These are phyloP conservation scores for Danio kyathit DNA, from an alignment of 2,797 vertebrate species.

Conservation along the genomic window DNA sequence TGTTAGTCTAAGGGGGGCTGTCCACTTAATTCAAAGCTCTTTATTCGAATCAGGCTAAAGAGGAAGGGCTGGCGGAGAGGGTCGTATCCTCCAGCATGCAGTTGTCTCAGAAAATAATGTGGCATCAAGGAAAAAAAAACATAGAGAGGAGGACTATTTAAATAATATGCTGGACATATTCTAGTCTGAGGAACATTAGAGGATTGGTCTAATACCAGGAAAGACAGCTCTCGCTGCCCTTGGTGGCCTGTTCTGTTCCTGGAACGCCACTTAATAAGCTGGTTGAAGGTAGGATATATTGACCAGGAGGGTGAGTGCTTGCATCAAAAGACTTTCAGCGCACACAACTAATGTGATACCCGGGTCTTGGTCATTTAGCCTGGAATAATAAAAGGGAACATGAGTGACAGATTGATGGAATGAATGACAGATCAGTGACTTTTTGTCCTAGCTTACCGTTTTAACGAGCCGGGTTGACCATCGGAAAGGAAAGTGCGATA, in stretches of 20 bases:
- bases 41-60: constrained; percentile 84
- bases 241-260: constrained; percentile 63
- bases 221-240: constrained; percentile 68
- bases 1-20: constrained; percentile 81
- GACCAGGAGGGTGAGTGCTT: constrained; percentile 63
- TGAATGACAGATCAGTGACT: not conserved
- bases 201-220: constrained; percentile 75
- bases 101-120: constrained; percentile 81
- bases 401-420: constrained; percentile 10
- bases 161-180: constrained; percentile 82
- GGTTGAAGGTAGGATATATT: constrained; percentile 70
- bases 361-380: constrained; percentile 27
- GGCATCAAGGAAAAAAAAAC: constrained; percentile 36
- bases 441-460: not conserved
- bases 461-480: constrained; percentile 30
- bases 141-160: constrained; percentile 72
- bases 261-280: constrained; percentile 70
- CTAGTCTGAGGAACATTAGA: constrained; percentile 75
- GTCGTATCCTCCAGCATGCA: constrained; percentile 81
- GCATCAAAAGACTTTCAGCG: constrained; percentile 23
- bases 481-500: constrained; percentile 41
- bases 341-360: constrained; percentile 33
- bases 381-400: not conserved
- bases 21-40: constrained; percentile 86
- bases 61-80: constrained; percentile 76